Conservation (phyloP, 2,797 vertebrate genomes). For the Spinus olivaceus region DNA sequence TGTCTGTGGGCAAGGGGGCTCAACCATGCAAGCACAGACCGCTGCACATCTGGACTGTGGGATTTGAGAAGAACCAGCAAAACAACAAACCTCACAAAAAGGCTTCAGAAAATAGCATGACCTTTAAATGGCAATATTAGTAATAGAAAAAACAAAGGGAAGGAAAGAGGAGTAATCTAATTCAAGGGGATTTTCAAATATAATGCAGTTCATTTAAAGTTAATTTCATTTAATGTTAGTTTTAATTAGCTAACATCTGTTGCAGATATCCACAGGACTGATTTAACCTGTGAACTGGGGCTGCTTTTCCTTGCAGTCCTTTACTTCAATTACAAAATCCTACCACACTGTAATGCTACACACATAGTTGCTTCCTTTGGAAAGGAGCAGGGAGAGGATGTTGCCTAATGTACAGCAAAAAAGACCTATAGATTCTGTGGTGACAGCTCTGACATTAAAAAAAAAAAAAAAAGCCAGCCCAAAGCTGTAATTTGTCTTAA, state of each 20-base stretch:
- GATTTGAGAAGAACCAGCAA: not conserved
- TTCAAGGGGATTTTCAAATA: not conserved
- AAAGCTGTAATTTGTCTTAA: not conserved
- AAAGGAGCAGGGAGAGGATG: not conserved
- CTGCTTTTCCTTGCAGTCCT: not conserved
- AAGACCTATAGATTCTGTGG: not conserved
- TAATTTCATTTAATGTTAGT: not conserved
- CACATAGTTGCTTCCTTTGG: not conserved
- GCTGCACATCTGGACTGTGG: not conserved
- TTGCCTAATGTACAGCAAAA: not conserved
- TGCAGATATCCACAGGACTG: not conserved
- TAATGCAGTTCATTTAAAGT: not conserved
- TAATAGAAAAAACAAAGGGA: not conserved
- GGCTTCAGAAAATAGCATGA: not conserved
- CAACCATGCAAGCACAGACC: accelerated
- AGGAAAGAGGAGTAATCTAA: not conserved
- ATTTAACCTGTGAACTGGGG: not conserved
- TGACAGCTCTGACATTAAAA: not conserved
- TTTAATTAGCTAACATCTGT: not conserved
- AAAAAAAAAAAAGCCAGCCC: not conserved
- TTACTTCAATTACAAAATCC: not conserved
- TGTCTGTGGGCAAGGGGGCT: not conserved
- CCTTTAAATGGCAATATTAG: not conserved
- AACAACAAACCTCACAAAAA: not conserved
- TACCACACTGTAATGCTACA: not conserved